A percentile compares a stretch with the other conserved stretches of the same genome.
Evolutionary conservation across 1,140 invertebrate species (phyloP).

Genomic region (Solen grandis): DNA sequence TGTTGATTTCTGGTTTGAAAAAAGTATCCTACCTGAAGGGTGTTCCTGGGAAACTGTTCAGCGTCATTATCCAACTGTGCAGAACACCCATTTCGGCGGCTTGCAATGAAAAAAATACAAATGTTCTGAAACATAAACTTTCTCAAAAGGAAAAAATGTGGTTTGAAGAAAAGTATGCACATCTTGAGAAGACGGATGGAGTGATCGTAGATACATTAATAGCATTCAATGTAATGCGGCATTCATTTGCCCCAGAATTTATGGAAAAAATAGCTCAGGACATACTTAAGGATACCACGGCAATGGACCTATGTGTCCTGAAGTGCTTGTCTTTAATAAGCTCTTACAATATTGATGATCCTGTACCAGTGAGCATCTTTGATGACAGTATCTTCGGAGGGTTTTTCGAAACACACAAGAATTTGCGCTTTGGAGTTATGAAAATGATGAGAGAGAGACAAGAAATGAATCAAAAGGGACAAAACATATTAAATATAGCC

Average conservation of each 20-base stretch:
- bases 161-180: conserved; percentile 36
- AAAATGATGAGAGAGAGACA: conserved; percentile 14
- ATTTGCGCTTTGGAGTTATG: conserved; percentile 21
- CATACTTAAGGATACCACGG: conserved; percentile 23
- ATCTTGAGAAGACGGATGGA: conserved; percentile 10
- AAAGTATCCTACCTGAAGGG: conserved; percentile 27
- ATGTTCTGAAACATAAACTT: conserved; percentile 6
- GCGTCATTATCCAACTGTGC: conserved; percentile 13
- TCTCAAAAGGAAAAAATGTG: conserved; percentile 8
- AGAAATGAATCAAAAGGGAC: background rate
- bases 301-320: conserved; percentile 13
- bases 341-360: no score
- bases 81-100: conserved; percentile 16
- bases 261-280: conserved; percentile 2
- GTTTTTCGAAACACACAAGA: background rate
- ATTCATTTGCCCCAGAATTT: conserved; percentile 30
- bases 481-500: conserved; percentile 11
- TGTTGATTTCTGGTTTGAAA: conserved; percentile 12
- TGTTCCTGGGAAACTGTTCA: conserved; percentile 20
- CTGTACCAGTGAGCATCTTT: conserved; percentile 22
- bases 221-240: conserved; percentile 35
- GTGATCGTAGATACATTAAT: conserved; percentile 25
- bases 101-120: background rate
- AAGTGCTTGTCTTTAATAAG: conserved; percentile 7
- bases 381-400: conserved; percentile 13